Evolutionary conservation across 2,113 vertebrate genomes (phyloP).

Genomic region (Poeciliopsis turrubarensis): DNA sequence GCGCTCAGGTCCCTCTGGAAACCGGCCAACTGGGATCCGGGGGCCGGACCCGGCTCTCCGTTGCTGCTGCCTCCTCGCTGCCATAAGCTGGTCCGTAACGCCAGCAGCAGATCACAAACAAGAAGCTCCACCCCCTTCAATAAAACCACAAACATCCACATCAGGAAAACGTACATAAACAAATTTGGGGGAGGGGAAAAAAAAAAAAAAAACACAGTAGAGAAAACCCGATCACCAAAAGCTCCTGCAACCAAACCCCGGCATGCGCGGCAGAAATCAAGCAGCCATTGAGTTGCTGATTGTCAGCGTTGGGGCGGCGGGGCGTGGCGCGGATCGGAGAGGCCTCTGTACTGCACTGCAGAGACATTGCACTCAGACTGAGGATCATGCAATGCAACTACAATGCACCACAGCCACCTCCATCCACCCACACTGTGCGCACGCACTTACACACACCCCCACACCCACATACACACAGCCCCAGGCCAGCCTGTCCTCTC

Average conservation of each 20-base stretch:
- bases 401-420: constrained; percentile 90
- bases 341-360: constrained; percentile 96
- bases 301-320: constrained; percentile 13
- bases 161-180: not conserved
- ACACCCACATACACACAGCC: not conserved
- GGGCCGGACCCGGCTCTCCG: constrained; percentile 89
- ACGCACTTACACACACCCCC: not conserved
- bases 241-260: not conserved
- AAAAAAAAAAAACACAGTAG: no score
- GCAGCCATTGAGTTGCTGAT: not conserved
- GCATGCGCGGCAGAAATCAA: not conserved
- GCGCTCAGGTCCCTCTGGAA: constrained; percentile 96
- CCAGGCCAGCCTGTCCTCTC: constrained; percentile 11
- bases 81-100: constrained; percentile 92
- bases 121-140: constrained; percentile 91
- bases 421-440: constrained; percentile 56
- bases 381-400: constrained; percentile 99
- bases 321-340: constrained; percentile 71
- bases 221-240: not conserved
- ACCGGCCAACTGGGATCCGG: constrained; percentile 87
- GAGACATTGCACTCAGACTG: constrained; percentile 90
- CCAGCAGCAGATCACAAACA: constrained; percentile 92
- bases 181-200: not conserved
- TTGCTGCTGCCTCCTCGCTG: constrained; percentile 87
- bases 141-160: not conserved